Percentiles rank a stretch among this genome's conserved stretches.
Evolutionary conservation across 2,113 vertebrate genomes (phyloP).

Genomic region (Protobothrops flavoviridis): DNA sequence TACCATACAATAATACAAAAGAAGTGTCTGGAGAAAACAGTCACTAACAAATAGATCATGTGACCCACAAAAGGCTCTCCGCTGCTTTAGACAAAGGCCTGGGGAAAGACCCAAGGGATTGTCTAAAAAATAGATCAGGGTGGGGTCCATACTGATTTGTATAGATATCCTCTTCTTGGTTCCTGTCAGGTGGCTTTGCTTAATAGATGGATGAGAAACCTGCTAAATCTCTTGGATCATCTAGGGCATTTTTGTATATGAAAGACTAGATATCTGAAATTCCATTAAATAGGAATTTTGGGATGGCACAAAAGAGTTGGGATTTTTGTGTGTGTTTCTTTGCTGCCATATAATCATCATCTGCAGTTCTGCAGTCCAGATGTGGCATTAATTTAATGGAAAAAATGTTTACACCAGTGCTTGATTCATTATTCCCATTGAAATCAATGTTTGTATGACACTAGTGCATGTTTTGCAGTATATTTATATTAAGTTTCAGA

Average conservation of each 20-base stretch:
- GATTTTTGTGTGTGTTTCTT: background rate
- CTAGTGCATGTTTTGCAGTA: conserved; percentile 6
- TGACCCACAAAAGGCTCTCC: background rate
- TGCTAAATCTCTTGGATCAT: background rate
- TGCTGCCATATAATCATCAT: background rate
- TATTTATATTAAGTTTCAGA: conserved; percentile 12
- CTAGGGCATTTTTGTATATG: background rate
- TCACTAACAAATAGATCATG: background rate
- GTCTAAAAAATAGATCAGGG: background rate
- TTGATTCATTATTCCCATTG: background rate
- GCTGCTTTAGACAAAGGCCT: background rate
- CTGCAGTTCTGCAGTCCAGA: background rate
- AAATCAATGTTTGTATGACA: background rate
- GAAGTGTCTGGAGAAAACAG: background rate
- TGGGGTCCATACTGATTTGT: background rate
- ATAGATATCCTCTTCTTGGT: background rate
- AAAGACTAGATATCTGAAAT: background rate
- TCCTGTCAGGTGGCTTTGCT: background rate
- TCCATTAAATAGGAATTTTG: background rate
- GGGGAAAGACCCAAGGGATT: background rate
- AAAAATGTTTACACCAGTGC: background rate
- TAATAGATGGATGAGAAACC: background rate
- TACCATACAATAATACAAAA: background rate
- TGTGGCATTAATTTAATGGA: background rate
- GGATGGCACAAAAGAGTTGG: background rate